Base-by-base conservation (phyloP, 2,888 invertebrate species). In the Pardosa pseudoannulata region DNA sequence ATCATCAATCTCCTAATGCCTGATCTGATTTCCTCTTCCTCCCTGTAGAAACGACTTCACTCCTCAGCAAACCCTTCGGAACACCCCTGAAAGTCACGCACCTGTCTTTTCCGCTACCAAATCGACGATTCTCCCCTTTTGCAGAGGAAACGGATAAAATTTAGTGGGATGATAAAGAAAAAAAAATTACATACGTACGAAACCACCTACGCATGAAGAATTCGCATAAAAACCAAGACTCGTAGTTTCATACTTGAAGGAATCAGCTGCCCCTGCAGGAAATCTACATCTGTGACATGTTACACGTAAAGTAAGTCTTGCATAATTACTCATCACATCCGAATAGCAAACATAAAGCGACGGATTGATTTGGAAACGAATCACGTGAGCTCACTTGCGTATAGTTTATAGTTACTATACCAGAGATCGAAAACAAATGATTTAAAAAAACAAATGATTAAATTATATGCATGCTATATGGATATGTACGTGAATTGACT, bases 141-240 rank as follows among this genome's bases (percentile, higher is more conserved):
- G 27, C 32, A 78, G 16, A 85, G 83, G 83, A 85, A 85, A 85
- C 83, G 67, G 73, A 71, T 50, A 29, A 78, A 76, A 78, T 73
- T 73, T 68, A 67, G 29, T 56, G 27, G 56, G 41, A 67, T 39
- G 71, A 76, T 78, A 78, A 67, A 70, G 36, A 41, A 27, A 70
- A 27, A 41, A 56, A 23, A 56, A 56, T 5, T 16, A 46, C 9
- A 46, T 11, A 56, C 41, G 71, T 68, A 67, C 78, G 73, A 64
- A 78, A 68, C 78, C 83, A 85, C 83, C 81, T 78, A 85, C 83
- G 83, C 83, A 78, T 85, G 83, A 85, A 78, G 76, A 65, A 64
- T 67, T 67, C 83, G 70, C 71, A 67, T 65, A 72, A 41, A 76
- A 73, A 75, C 67, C 41, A 27, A 71, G 27, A 73, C 76, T 76